Evolutionary conservation across 2,888 invertebrate genomes (phyloP), one percentile per base, ranked within the genome.

Genomic region (Branchellion lobata): DNA sequence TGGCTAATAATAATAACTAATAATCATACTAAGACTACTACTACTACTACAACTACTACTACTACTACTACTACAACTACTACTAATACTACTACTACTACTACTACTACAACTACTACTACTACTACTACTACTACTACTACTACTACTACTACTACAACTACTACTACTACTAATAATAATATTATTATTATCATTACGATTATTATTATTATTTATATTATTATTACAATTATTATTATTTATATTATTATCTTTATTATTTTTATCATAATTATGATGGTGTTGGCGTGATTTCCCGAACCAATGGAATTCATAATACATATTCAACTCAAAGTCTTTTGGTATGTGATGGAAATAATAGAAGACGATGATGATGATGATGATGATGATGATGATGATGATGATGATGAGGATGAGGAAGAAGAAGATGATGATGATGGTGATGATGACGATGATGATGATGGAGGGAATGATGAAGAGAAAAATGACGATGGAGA

Each of bases 391-490:
- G 65, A 65, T 65, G 65, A 65, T 65, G 65, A 65, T 65, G n/a
- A 65, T 65, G 65, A 65, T 65, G 65, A 65, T 65, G 65, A 65
- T 65, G n/a, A 65, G 3, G 65, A 65, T 65, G 57, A 65, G 68
- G 2, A 81, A 61, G 27, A 57, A 33, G 0, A 74, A 33, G 33
- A 69, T 51, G 80, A 68, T 78, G 34, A 65, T 78, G 80, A 81
- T 78, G 80, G 74, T 77, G 51, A 78, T 79, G 24, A 36, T 33
- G 1, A 53, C n/a, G 14, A 1, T 51, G 47, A 53, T 1, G 1
- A 29, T 53, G 51, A 53, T 29, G 1, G 40, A 40, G 1, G 40
- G 34, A 1, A 74, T 74, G 1, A 74, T 79, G 1, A 79, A 78
- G 0, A 53, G n/a, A n/a, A n/a, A n/a, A n/a, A n/a, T n/a, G n/a